These are phyloP conservation scores for Xestia c-nigrum DNA, from an alignment of 2,888 invertebrate species.

Conservation along the genomic window DNA sequence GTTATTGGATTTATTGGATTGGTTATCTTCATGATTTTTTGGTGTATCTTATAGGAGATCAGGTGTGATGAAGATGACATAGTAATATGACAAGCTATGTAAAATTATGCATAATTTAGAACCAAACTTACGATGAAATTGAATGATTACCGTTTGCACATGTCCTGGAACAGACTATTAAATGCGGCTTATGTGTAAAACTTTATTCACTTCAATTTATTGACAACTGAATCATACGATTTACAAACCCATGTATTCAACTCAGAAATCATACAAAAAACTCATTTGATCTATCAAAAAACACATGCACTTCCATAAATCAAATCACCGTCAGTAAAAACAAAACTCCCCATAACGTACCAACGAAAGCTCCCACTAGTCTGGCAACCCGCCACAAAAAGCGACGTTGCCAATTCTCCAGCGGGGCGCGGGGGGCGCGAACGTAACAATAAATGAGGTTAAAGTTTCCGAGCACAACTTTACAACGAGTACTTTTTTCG, in stretches of 20 bases:
- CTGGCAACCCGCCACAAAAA: constrained; percentile 74
- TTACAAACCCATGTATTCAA: neutral
- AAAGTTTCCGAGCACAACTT: constrained; percentile 87
- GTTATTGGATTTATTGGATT: neutral
- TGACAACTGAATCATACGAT: neutral
- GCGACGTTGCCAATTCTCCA: constrained; percentile 87
- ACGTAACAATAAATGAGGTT: constrained; percentile 88
- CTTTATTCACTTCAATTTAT: neutral
- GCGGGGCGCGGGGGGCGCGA: constrained; percentile 73
- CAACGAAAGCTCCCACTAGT: constrained; percentile 75
- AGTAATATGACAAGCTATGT: neutral
- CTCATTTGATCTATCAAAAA: neutral
- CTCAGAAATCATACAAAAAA: neutral
- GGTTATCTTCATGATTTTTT: neutral
- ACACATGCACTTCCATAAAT: neutral
- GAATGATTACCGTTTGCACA: neutral
- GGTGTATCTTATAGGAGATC: too few species aligned
- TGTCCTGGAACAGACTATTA: neutral
- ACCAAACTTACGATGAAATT: neutral
- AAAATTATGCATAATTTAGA: neutral
- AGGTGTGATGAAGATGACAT: neutral
- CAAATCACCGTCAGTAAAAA: neutral
- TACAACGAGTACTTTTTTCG: constrained; percentile 76
- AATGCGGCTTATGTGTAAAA: neutral
- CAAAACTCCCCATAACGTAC: constrained; percentile 70